Conservation (phyloP, 2,113 vertebrate species). For the Propithecus coquereli region DNA sequence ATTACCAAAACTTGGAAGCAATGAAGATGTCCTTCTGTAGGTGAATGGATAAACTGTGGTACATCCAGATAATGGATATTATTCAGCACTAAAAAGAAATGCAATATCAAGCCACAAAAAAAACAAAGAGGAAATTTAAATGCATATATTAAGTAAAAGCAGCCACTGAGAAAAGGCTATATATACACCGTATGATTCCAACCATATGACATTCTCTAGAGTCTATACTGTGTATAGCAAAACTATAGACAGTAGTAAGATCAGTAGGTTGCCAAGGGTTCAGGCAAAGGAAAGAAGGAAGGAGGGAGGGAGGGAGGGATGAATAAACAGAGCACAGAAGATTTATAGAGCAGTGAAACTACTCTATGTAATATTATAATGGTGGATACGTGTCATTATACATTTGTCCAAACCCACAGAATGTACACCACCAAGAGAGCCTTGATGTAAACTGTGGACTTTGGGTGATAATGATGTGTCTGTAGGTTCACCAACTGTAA, state of each 20-base stretch:
- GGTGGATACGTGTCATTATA: background rate
- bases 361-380: background rate
- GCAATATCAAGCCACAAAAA: background rate
- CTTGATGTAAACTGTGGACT: background rate
- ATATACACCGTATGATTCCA: background rate
- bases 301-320: background rate
- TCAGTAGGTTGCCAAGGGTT: background rate
- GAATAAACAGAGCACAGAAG: background rate
- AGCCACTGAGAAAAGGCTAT: background rate
- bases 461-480: background rate
- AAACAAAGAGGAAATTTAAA: background rate
- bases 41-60: background rate
- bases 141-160: background rate
- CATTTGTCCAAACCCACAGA: background rate
- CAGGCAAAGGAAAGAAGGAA: background rate
- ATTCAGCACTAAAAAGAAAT: background rate
- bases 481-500: background rate
- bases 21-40: background rate
- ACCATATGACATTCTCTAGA: background rate
- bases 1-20: constrained; percentile 6
- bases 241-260: background rate
- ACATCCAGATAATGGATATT: background rate
- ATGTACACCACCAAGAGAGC: background rate
- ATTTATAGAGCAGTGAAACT: background rate
- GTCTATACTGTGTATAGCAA: background rate